Evolutionary conservation across 2,888 invertebrate genomes (phyloP).

Genomic region (Polymixis lichenea): DNA sequence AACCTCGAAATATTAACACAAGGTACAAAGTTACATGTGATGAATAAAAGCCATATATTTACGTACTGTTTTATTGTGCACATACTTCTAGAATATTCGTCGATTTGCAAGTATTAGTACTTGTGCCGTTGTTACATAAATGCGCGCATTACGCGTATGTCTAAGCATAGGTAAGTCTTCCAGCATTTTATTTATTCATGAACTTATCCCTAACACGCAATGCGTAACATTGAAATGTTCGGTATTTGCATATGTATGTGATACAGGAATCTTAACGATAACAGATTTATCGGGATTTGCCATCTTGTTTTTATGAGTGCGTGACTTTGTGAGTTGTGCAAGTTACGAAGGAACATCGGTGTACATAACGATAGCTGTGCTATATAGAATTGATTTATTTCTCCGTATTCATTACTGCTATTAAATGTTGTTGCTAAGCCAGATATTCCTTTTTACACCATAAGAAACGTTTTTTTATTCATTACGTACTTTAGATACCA

Average conservation of each 20-base stretch:
- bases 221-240: constrained; percentile 70
- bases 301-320: constrained; percentile 76
- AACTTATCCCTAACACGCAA: constrained; percentile 73
- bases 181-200: constrained; percentile 72
- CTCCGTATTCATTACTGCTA: constrained; percentile 60
- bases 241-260: constrained; percentile 76
- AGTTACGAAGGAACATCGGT: constrained; percentile 65
- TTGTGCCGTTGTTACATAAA: constrained; percentile 50
- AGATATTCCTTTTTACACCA: neutral
- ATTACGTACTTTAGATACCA: neutral
- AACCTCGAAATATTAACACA: constrained; percentile 55
- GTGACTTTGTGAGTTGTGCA: constrained; percentile 69
- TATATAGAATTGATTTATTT: constrained; percentile 69
- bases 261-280: constrained; percentile 79
- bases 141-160: constrained; percentile 50
- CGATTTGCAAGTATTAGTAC: constrained; percentile 45
- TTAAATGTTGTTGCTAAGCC: constrained; percentile 27
- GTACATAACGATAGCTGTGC: constrained; percentile 57
- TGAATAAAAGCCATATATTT: constrained; percentile 53
- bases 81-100: constrained; percentile 40
- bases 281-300: constrained; percentile 76
- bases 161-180: constrained; percentile 62
- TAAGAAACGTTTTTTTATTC: neutral
- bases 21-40: constrained; percentile 30
- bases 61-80: constrained; percentile 55